Base-by-base conservation (phyloP, 2,797 vertebrate genomes). In the Hylomyscus alleni region DNA sequence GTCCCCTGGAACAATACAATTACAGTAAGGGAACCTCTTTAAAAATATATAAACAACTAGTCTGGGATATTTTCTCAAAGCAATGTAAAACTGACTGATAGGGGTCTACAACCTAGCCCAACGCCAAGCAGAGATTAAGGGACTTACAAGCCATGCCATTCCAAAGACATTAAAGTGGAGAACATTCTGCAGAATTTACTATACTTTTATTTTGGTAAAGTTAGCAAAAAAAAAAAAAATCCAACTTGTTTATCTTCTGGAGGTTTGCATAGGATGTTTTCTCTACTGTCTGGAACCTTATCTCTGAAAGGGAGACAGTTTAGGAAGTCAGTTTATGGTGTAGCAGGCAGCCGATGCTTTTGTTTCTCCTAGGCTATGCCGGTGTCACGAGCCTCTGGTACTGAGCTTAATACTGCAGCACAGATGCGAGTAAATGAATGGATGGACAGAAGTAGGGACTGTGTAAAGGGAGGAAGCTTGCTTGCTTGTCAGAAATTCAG, bases 331-430 rank as follows among this genome's bases (percentile, higher is more conserved):
- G 26, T 34, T 20, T 93, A 62, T 19, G 29, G 31, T 11, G 24
- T 40, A 37, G 67, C 72, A n/a, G 9, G n/a, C 11, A 47, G 15
- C 31, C 3, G 34, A 20, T 2, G 20, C 9, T 65, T 81, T 34
- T 95, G 97, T 97, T 98, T 96, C 97, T 97, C 98, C 94, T 47
- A 52, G 82, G 44, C 98, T 94, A 7, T 81, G 69, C 93, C 98
- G 98, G 76, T 89, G 76, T 78, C 29, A 34, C 3, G 3, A 78
- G 47, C 15, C 29, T 52, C 47, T 11, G 44, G 13, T 44, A 50
- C 6, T 6, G 37, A 73, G 72, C 11, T 40, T 24, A 73, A 73
- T 1, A 20, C 40, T 26, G 73, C 24, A 47, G 73, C 13, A 3
- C 31, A 56, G 34, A 56, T 0, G 4, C 40, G 34, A 69, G 2